phyloP scores from a whole-genome alignment of 2,888 invertebrate genomes.

The Busseola fusca region DNA sequence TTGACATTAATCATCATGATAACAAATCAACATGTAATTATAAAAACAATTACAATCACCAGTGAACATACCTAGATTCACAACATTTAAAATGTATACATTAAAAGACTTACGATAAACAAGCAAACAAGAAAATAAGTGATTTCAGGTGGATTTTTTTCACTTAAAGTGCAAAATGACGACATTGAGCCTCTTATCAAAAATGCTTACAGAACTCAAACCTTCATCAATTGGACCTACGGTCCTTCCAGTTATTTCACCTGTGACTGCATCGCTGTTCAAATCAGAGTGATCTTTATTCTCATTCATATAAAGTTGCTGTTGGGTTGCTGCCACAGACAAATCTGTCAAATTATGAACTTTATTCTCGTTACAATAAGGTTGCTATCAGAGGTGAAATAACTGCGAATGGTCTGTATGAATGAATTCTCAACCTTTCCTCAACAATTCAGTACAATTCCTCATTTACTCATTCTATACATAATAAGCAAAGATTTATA shows the following conservation, averaged over 20 bases:
- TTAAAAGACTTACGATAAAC: conserved; percentile 12
- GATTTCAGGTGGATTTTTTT: neutral
- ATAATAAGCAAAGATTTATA: neutral
- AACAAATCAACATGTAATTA: conserved; percentile 5
- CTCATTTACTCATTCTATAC: neutral
- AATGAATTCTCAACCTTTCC: neutral
- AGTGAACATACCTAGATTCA: conserved; percentile 10
- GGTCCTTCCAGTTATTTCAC: neutral
- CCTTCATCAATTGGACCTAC: neutral
- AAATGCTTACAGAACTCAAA: conserved; percentile 4
- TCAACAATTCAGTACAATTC: too few species aligned
- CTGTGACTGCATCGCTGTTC: neutral
- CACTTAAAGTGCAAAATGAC: neutral
- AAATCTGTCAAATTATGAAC: neutral
- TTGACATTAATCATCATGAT: neutral
- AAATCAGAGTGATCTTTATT: neutral
- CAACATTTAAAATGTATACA: conserved; percentile 11
- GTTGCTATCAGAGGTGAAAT: neutral
- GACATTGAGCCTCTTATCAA: conserved; percentile 24
- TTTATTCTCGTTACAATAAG: neutral
- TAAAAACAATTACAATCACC: conserved; percentile 15
- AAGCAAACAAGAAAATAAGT: conserved; percentile 12
- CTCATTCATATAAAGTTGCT: neutral
- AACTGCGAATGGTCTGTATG: neutral
- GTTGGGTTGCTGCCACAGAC: too few species aligned